Conservation (phyloP, 2,797 vertebrate species). For the Sebastolobus alascanus region DNA sequence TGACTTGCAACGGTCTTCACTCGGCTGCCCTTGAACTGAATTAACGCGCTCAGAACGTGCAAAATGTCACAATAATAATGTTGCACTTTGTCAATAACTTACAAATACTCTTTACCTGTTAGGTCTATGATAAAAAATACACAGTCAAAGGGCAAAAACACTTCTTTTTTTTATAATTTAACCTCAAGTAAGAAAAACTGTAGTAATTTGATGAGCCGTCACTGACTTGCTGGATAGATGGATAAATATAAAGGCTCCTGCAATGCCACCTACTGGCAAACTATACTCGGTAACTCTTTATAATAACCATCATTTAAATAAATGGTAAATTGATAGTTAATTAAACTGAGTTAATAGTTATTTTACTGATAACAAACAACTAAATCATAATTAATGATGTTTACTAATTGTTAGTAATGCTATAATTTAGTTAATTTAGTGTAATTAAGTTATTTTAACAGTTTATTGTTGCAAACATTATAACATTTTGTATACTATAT, state of each 20-base stretch:
- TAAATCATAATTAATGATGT: too few species aligned
- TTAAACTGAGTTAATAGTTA: too few species aligned
- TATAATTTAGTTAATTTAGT: too few species aligned
- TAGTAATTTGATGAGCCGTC: not conserved
- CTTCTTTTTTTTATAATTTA: not conserved
- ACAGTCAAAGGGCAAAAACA: not conserved
- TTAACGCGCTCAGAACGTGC: not conserved
- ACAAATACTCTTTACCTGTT: not conserved
- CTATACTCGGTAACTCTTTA: too few species aligned
- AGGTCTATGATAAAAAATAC: not conserved
- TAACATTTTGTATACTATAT: too few species aligned
- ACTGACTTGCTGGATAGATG: not conserved
- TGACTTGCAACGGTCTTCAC: not conserved
- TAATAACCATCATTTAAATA: too few species aligned
- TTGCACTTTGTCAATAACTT: not conserved
- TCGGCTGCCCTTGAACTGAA: not conserved
- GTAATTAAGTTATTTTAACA: too few species aligned
- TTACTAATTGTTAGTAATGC: too few species aligned
- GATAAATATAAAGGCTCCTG: slow-evolving; percentile 14
- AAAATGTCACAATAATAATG: not conserved
- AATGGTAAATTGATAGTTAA: too few species aligned
- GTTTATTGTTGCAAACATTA: too few species aligned
- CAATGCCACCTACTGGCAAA: slow-evolving; percentile 57
- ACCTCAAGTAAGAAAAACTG: not conserved
- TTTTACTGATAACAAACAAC: too few species aligned